These are phyloP conservation scores for Gymnocheta viridis DNA, from an alignment of 2,888 invertebrate genomes.

Conservation along the genomic window DNA sequence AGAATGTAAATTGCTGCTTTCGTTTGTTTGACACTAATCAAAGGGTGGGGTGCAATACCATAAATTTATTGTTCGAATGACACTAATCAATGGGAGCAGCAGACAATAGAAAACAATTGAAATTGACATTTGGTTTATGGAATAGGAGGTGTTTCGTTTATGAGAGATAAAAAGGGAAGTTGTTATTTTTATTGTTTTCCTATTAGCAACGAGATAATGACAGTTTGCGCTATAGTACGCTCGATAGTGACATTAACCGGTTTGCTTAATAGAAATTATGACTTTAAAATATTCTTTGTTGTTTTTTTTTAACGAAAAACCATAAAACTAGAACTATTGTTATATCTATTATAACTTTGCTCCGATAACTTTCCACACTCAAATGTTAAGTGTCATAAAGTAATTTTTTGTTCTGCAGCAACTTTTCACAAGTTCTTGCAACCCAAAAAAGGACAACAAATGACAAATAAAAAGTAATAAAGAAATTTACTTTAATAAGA, in stretches of 20 bases:
- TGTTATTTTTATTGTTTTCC: background rate
- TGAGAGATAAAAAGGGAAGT: background rate
- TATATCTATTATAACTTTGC: background rate
- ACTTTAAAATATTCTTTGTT: background rate
- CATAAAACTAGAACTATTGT: background rate
- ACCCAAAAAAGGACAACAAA: constrained; percentile 30
- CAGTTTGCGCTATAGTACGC: background rate
- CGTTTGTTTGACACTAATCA: constrained; percentile 40
- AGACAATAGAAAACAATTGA: constrained; percentile 21
- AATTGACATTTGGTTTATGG: constrained; percentile 42
- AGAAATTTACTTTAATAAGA: constrained; percentile 47
- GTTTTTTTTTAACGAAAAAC: background rate
- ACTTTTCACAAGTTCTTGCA: constrained; percentile 28
- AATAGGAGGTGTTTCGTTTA: constrained; percentile 22
- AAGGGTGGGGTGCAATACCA: background rate
- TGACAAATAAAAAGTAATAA: constrained; percentile 49
- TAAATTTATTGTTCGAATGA: constrained; percentile 39
- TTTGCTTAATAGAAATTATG: background rate
- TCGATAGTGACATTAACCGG: background rate
- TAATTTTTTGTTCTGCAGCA: constrained; percentile 35
- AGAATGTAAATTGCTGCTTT: constrained; percentile 44
- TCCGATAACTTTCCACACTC: background rate
- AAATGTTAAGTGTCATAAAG: constrained; percentile 54
- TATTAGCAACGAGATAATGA: background rate
- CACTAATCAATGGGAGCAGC: constrained; percentile 40